Evolutionary conservation across 2,113 vertebrate genomes (phyloP).

Genomic region (Australoheros scitulus): DNA sequence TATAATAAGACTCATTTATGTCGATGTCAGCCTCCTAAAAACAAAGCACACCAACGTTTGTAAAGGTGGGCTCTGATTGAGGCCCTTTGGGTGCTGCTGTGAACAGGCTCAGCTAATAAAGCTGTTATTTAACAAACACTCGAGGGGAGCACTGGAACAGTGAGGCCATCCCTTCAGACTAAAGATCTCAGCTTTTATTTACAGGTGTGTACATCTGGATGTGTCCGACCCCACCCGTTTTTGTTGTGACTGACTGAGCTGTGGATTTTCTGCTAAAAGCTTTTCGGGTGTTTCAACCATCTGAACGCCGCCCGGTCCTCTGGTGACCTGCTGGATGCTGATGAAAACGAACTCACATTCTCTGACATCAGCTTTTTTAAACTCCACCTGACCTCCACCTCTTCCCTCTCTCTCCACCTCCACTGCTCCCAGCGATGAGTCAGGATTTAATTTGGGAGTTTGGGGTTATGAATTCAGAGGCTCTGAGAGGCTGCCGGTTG

Average conservation of each 20-base stretch:
- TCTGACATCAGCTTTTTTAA: neutral
- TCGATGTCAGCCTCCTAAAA: neutral
- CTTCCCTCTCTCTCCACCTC: neutral
- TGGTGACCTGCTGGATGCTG: neutral
- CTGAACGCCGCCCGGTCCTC: neutral
- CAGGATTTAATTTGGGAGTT: neutral
- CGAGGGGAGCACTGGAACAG: no score
- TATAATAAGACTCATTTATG: neutral
- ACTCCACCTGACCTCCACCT: neutral
- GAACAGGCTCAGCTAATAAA: no score
- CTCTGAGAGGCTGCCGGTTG: neutral
- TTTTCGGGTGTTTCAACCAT: neutral
- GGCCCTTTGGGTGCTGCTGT: no score
- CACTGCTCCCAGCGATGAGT: neutral
- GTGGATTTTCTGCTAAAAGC: no score
- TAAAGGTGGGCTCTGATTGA: neutral
- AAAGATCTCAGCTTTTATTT: no score
- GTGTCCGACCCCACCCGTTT: no score
- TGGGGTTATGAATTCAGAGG: neutral
- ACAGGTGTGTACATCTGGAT: no score
- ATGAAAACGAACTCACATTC: neutral
- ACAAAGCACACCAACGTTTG: neutral
- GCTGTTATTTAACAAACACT: no score
- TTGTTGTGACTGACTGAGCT: no score
- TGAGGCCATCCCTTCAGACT: no score